Evolutionary conservation across 2,888 invertebrate genomes (phyloP).

Genomic region (Phaonia tiefii): DNA sequence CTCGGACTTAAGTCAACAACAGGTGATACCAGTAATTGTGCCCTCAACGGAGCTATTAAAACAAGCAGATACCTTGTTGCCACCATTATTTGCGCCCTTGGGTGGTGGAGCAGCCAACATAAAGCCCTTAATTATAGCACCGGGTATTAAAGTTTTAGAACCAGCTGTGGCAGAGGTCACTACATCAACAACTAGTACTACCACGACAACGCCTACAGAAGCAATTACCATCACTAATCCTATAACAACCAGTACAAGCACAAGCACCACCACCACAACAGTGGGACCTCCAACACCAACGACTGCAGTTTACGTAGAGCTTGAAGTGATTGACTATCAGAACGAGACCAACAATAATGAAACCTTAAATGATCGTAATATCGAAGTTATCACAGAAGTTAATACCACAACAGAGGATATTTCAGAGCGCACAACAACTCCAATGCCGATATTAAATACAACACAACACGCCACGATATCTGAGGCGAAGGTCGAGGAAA

Average conservation of each 20-base stretch:
- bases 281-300: constrained; percentile 39
- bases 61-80: constrained; percentile 74
- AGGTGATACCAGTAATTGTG: constrained; percentile 76
- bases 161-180: constrained; percentile 58
- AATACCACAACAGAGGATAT: background rate
- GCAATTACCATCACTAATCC: constrained; percentile 66
- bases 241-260: constrained; percentile 63
- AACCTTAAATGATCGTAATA: constrained; percentile 35
- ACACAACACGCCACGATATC: background rate
- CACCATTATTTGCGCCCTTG: constrained; percentile 75
- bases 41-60: constrained; percentile 74
- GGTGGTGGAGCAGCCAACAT: constrained; percentile 70
- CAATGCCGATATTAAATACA: constrained; percentile 12
- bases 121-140: constrained; percentile 72
- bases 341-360: constrained; percentile 55
- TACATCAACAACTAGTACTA: constrained; percentile 67
- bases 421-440: constrained; percentile 12
- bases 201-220: constrained; percentile 66
- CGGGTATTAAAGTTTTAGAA: constrained; percentile 61
- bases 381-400: background rate
- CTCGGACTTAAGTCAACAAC: constrained; percentile 73
- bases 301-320: background rate
- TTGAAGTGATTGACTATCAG: constrained; percentile 5
- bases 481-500: background rate
- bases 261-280: constrained; percentile 64